Evolutionary conservation across 1,140 invertebrate species (phyloP).

Genomic region (Kradibia gibbosae): DNA sequence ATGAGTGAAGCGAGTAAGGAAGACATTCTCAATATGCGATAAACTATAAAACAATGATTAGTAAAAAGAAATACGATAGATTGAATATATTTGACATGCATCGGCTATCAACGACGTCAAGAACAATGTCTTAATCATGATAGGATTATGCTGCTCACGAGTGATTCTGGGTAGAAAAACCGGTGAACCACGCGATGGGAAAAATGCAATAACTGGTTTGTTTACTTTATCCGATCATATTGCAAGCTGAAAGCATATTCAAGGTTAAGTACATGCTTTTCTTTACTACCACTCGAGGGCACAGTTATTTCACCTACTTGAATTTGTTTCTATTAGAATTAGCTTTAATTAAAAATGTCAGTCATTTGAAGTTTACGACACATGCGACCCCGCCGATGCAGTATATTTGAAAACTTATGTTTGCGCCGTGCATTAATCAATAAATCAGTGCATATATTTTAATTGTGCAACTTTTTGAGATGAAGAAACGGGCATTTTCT

Average conservation of each 20-base stretch:
- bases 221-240: background rate
- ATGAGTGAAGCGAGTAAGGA: too few species aligned
- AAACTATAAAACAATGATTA: too few species aligned
- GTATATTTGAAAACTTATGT: too few species aligned
- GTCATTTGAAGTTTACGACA: too few species aligned
- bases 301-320: background rate
- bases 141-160: constrained; percentile 76
- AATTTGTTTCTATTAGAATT: background rate
- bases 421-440: too few species aligned
- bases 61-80: too few species aligned
- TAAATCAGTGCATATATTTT: too few species aligned
- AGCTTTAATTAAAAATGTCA: background rate
- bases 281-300: too few species aligned
- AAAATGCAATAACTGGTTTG: constrained; percentile 70
- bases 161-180: constrained; percentile 71
- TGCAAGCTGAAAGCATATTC: constrained; percentile 25
- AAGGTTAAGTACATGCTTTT: background rate
- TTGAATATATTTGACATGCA: background rate
- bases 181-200: constrained; percentile 72
- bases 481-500: too few species aligned
- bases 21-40: too few species aligned
- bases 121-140: constrained; percentile 77
- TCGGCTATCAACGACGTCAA: constrained; percentile 77
- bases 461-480: too few species aligned
- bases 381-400: too few species aligned